phyloP scores from a whole-genome alignment of 2,888 invertebrate genomes.

The Oasisia sp. region DNA sequence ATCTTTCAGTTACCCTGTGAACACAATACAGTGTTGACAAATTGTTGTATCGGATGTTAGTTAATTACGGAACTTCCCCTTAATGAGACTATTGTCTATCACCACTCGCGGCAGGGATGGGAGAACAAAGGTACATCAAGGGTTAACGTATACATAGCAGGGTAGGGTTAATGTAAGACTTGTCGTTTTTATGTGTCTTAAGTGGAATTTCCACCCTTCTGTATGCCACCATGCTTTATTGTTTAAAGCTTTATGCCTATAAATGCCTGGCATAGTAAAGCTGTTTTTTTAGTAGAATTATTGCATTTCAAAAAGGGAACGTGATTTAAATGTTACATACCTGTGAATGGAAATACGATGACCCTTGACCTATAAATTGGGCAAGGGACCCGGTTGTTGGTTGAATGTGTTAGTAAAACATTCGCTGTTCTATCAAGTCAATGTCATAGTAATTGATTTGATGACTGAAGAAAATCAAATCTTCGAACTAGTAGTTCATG shows the following conservation, averaged over 20 bases:
- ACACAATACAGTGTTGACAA: too few species aligned
- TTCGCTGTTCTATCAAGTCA: background rate
- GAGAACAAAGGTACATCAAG: background rate
- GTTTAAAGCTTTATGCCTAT: background rate
- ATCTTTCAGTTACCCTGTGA: too few species aligned
- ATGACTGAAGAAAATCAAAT: background rate
- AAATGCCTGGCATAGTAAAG: background rate
- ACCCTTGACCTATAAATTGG: background rate
- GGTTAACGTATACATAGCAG: background rate
- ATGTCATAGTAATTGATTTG: background rate
- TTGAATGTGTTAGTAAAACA: background rate
- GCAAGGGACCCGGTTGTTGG: background rate
- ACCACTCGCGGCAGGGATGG: background rate
- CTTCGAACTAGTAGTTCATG: background rate
- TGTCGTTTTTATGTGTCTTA: background rate
- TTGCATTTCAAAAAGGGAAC: background rate
- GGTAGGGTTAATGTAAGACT: background rate
- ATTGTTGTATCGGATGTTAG: too few species aligned
- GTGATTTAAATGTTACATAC: background rate
- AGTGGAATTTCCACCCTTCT: background rate
- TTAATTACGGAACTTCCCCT: too few species aligned
- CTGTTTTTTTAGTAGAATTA: background rate
- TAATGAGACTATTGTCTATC: too few species aligned
- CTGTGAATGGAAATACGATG: background rate
- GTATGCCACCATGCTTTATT: background rate